Evolutionary conservation across 2,888 invertebrate genomes (phyloP).

Genomic region (Cybosia mesomella): DNA sequence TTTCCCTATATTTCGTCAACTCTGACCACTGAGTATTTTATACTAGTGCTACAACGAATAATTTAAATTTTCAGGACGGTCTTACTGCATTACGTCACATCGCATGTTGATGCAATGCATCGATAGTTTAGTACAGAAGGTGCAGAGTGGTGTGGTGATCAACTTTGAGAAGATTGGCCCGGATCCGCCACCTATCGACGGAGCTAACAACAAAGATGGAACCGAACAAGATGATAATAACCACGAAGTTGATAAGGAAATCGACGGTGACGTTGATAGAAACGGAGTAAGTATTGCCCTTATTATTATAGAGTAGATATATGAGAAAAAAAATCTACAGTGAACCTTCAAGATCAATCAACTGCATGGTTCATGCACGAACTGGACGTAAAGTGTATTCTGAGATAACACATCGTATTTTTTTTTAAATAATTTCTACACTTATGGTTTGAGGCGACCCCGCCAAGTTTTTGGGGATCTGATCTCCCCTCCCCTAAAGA

Average conservation of each 20-base stretch:
- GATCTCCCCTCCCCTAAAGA: too few relatives aligned
- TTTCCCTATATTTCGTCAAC: not conserved
- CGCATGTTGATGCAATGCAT: conserved; percentile 98
- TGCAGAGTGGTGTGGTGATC: conserved; percentile 98
- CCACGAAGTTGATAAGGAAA: conserved; percentile 78
- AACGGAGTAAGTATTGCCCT: conserved; percentile 76
- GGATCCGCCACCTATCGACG: conserved; percentile 91
- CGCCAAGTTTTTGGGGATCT: too few relatives aligned
- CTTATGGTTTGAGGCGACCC: too few relatives aligned
- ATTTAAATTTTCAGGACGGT: conserved; percentile 89
- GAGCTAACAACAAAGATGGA: conserved; percentile 79
- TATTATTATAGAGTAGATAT: not conserved
- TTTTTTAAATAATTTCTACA: too few relatives aligned
- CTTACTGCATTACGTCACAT: conserved; percentile 98
- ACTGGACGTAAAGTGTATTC: too few relatives aligned
- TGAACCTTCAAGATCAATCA: not conserved
- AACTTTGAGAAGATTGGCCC: conserved; percentile 98
- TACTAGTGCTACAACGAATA: not conserved
- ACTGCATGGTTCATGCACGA: too few relatives aligned
- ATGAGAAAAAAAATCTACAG: not conserved
- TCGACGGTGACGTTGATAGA: conserved; percentile 80
- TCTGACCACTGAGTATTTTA: not conserved
- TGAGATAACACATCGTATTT: too few relatives aligned
- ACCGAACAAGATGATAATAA: conserved; percentile 81
- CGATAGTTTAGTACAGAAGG: conserved; percentile 98